A percentile compares a stretch with the other conserved stretches of the same genome.
These are phyloP conservation scores for Drosophila sp. DNA, from an alignment of 1,140 invertebrate species.

Conservation along the genomic window DNA sequence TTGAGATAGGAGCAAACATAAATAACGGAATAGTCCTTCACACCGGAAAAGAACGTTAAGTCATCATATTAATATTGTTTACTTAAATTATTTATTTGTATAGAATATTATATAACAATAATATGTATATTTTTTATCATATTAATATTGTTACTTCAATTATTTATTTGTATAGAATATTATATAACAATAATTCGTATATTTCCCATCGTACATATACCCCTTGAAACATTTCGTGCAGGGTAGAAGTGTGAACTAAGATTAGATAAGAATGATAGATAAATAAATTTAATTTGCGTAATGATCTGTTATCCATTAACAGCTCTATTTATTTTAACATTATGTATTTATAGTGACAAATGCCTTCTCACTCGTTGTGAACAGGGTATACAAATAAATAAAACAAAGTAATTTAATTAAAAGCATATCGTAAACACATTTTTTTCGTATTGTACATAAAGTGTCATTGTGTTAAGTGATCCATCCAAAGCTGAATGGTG, in stretches of 20 bases:
- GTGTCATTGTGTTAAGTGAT: conserved; percentile 19
- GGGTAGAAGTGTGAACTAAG: conserved; percentile 8
- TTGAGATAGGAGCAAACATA: conserved; percentile 2
- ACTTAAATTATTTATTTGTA: conserved; percentile 13
- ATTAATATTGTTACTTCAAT: conserved; percentile 5
- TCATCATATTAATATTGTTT: too few species aligned
- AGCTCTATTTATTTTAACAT: not conserved
- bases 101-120: not conserved
- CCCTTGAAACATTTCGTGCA: not conserved
- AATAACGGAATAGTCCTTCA: not conserved
- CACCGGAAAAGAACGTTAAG: too few species aligned
- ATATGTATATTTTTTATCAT: too few species aligned
- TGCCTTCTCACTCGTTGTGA: not conserved
- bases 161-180: not conserved
- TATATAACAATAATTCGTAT: not conserved
- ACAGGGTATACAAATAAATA: conserved; percentile 27
- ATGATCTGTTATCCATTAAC: conserved; percentile 4
- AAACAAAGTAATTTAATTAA: conserved; percentile 51
- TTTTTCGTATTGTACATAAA: conserved; percentile 31
- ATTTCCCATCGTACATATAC: not conserved
- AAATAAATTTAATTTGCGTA: conserved; percentile 10
- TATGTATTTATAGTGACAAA: not conserved
- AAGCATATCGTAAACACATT: conserved; percentile 15
- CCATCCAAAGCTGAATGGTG: conserved; percentile 20
- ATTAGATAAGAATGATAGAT: not conserved